phyloP scores from a whole-genome alignment of 2,113 vertebrate species.

The Physeter macrocephalus region DNA sequence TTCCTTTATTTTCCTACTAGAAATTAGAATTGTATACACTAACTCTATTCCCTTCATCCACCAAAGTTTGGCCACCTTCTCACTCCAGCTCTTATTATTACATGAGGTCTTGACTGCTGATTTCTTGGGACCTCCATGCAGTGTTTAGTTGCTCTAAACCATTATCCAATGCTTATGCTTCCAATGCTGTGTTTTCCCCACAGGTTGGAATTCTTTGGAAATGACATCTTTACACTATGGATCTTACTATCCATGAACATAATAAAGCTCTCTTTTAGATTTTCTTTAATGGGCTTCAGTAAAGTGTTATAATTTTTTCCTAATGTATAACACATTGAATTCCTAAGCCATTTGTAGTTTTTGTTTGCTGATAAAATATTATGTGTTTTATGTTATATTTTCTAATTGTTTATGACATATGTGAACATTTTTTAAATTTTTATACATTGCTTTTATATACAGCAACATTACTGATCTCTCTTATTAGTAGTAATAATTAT shows the following conservation, averaged over 20 bases:
- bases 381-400: neutral
- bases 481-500: neutral
- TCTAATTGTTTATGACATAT: neutral
- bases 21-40: neutral
- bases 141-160: neutral
- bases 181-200: neutral
- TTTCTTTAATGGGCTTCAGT: neutral
- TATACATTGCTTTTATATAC: neutral
- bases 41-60: neutral
- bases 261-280: neutral
- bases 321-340: neutral
- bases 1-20: neutral
- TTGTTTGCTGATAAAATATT: neutral
- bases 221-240: neutral
- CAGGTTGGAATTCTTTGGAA: neutral
- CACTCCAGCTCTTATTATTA: neutral
- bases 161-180: neutral
- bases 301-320: neutral
- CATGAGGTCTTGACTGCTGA: neutral
- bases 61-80: neutral
- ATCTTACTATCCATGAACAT: neutral
- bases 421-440: neutral
- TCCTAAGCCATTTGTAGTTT: neutral
- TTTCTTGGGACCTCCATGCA: neutral
- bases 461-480: neutral